Conservation (phyloP, 2,113 vertebrate species). For the Trinectes maculatus region DNA sequence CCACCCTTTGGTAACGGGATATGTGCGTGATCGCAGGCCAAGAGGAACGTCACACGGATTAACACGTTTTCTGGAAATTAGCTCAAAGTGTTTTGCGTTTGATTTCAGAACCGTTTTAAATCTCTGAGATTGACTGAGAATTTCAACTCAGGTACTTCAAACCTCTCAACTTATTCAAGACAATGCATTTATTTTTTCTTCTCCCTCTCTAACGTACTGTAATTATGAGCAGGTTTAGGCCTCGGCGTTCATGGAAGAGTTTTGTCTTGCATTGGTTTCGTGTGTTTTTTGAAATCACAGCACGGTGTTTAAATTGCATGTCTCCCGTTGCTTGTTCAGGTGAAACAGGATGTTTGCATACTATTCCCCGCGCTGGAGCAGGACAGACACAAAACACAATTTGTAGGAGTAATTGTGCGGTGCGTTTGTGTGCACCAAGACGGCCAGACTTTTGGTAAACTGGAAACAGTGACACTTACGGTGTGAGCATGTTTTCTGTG, state of each 20-base stretch:
- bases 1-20: constrained; percentile 37
- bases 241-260: neutral
- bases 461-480: constrained; percentile 56
- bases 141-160: neutral
- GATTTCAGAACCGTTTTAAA: constrained; percentile 12
- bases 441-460: constrained; percentile 30
- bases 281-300: constrained; percentile 2
- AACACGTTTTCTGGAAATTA: constrained; percentile 13
- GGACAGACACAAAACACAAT: constrained; percentile 12
- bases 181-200: neutral
- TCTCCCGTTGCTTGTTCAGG: constrained; percentile 17
- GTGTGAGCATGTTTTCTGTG: constrained; percentile 32
- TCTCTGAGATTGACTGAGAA: constrained; percentile 5
- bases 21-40: constrained; percentile 14
- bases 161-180: neutral
- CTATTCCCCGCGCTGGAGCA: constrained; percentile 20
- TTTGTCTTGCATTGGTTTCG: constrained; percentile 4
- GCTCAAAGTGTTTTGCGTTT: constrained; percentile 39
- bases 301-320: neutral
- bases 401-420: constrained; percentile 23
- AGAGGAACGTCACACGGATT: constrained; percentile 35
- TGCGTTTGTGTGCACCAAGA: neutral
- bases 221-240: neutral
- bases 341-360: constrained; percentile 16
- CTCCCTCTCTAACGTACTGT: neutral